Percentiles rank a stretch among this genome's conserved stretches.
These are phyloP conservation scores for Paralvinella palmiformis DNA, from an alignment of 1,140 invertebrate species.

Conservation along the genomic window DNA sequence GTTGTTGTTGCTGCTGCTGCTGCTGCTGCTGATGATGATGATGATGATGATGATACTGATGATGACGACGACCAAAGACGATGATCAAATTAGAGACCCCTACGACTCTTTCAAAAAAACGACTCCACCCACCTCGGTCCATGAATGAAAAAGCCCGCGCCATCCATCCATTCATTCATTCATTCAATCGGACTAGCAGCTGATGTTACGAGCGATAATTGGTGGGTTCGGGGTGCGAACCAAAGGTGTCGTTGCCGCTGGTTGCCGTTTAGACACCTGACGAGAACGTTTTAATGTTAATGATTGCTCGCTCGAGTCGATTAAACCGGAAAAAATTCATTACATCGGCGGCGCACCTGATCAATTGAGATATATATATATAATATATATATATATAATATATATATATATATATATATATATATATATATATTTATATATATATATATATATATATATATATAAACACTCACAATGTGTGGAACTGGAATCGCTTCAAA, in stretches of 20 bases:
- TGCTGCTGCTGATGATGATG: no score
- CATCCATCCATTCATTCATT: no score
- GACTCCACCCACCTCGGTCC: no score
- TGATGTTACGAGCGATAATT: neutral
- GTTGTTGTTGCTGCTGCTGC: no score
- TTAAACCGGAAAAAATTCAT: neutral
- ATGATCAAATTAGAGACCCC: no score
- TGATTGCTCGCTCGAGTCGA: neutral
- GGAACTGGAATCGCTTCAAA: neutral
- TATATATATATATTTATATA: conserved; percentile 2
- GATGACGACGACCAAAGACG: no score
- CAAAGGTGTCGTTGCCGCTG: neutral
- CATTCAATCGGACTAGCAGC: neutral
- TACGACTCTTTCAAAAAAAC: no score
- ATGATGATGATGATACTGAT: no score
- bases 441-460: conserved; percentile 3
- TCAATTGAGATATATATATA: neutral
- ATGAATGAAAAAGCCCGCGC: no score
- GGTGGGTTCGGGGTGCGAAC: conserved; percentile 8
- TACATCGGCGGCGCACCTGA: neutral
- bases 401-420: conserved; percentile 5
- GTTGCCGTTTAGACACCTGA: neutral
- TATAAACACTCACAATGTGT: neutral
- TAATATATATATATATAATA: conserved; percentile 10
- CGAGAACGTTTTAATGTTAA: neutral